Evolutionary conservation across 2,797 vertebrate genomes (phyloP), one percentile per base, ranked within the genome.

Genomic region (Channallabes apus): DNA sequence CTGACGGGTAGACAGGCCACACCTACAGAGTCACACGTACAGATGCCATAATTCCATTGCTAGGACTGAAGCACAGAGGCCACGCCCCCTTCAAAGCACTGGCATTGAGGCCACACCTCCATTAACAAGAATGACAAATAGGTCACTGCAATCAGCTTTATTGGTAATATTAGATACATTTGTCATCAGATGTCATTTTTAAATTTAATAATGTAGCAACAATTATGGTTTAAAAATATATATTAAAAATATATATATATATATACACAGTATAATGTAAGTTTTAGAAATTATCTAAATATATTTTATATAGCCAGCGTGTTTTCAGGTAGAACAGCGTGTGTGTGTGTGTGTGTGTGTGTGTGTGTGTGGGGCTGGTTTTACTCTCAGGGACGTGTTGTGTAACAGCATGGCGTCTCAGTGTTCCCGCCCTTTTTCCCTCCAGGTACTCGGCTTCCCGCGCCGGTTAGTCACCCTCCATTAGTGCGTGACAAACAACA

Each of bases 391-490:
- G 59, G 61, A 58, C 0, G 27, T 82, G 80, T 82, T 86, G 80
- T 76, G 71, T 77, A 86, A 85, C 69, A 75, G 67, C 22, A 32
- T 41, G 54, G 59, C 11, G 9, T 67, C 46, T 75, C 68, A n/a
- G 38, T n/a, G 2, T 65, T 86, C 72, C 80, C 80, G 80, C 85
- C 46, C 64, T 51, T 17, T 54, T 72, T 83, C 85, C 82, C 81
- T 72, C 85, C 85, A 64, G 58, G 35, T 77, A 0, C 14, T 54
- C 5, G 15, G 32, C 51, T 83, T 82, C 80, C 80, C 85, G 80
- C 85, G 38, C 15, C 32, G 41, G 38, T 83, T 32, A 69, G n/a
- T 64, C 67, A 75, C 27, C 32, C 32, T 54, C 82, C 35, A 82
- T 76, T 82, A 77, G 11, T 32, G 22, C 29, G 58, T 15, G 46